These are phyloP conservation scores for Deroptyus accipitrinus DNA, from an alignment of 2,113 vertebrate genomes.

Conservation along the genomic window DNA sequence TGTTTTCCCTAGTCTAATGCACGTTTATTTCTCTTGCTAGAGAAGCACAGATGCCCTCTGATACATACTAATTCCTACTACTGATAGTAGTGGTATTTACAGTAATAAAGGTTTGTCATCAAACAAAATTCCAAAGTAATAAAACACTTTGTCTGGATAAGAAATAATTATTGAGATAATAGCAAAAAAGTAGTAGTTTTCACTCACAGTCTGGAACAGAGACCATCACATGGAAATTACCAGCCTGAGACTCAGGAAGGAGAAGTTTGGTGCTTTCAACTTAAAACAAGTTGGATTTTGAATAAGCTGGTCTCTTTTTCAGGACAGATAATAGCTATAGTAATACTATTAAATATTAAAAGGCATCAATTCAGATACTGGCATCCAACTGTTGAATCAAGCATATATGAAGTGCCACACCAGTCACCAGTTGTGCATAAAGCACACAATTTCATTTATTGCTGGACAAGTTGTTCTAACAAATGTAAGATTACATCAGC, in stretches of 20 bases:
- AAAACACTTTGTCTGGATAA: not conserved
- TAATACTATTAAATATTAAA: not conserved
- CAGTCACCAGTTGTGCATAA: not conserved
- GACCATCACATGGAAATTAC: not conserved
- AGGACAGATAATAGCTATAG: not conserved
- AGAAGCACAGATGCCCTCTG: not conserved
- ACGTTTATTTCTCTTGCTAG: not conserved
- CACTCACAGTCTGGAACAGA: not conserved
- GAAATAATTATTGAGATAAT: not conserved
- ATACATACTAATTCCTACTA: not conserved
- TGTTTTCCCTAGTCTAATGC: not conserved
- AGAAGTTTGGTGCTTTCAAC: not conserved
- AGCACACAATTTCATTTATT: fast-evolving
- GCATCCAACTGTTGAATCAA: not conserved
- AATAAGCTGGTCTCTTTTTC: not conserved
- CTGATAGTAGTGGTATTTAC: not conserved
- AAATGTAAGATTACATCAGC: not conserved
- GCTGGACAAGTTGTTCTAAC: not conserved
- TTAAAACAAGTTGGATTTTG: not conserved
- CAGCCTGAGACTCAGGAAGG: not conserved
- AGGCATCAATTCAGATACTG: not conserved
- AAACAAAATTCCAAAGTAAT: not conserved
- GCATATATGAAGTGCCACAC: not conserved
- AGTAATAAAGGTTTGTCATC: not conserved
- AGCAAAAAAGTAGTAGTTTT: not conserved